Evolutionary conservation across 2,113 vertebrate genomes (phyloP).

Genomic region (Alouatta palliata): DNA sequence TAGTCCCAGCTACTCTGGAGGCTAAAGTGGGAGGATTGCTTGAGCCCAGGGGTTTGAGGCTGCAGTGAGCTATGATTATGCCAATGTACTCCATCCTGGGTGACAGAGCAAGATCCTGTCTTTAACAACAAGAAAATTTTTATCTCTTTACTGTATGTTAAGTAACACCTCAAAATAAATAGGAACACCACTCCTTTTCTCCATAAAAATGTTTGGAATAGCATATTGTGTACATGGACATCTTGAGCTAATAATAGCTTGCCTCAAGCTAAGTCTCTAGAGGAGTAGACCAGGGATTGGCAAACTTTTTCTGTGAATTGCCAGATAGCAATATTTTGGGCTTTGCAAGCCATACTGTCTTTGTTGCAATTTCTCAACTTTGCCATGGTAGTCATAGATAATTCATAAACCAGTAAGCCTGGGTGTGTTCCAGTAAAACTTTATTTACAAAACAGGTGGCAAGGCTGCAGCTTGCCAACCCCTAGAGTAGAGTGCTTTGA

Average conservation of each 20-base stretch:
- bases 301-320: conserved; percentile 21
- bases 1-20: too few relatives aligned
- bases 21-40: too few relatives aligned
- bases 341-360: not conserved
- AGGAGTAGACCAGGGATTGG: not conserved
- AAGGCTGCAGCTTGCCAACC: not conserved
- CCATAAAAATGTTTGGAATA: not conserved
- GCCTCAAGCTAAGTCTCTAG: not conserved
- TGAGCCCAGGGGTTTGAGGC: too few relatives aligned
- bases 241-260: not conserved
- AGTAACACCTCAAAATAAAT: not conserved
- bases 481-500: not conserved
- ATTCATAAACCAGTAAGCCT: not conserved
- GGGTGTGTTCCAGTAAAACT: not conserved
- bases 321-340: not conserved
- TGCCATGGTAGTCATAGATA: not conserved
- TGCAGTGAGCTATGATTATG: too few relatives aligned
- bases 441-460: not conserved
- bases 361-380: not conserved
- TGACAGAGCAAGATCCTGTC: too few relatives aligned
- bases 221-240: not conserved
- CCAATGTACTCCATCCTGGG: too few relatives aligned
- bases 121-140: too few relatives aligned
- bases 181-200: not conserved
- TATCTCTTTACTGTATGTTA: not conserved